Evolutionary conservation across 2,113 vertebrate genomes (phyloP), one percentile per base, ranked within the genome.

Genomic region (Bagarius yarrelli): DNA sequence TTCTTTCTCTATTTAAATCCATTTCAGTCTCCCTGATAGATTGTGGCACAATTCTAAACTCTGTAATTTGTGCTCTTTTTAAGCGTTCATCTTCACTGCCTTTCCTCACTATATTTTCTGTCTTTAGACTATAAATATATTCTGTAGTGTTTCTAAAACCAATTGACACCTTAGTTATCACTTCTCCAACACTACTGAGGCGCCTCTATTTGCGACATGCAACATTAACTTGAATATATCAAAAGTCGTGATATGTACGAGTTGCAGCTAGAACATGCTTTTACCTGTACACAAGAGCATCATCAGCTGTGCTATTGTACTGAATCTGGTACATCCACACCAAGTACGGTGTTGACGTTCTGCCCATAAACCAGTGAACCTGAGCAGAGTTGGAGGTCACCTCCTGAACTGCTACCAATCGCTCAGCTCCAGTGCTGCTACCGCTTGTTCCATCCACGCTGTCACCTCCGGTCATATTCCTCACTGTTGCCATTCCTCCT

Each of bases 301-400:
- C 88, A 16, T 92, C 92, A 0, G 87, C 90, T 0, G 91, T 91
- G 89, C 88, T 88, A 87, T 94, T 94, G 88, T 94, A 94, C 83
- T 94, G 93, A 85, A 94, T 94, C 89, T 94, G 93, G 87, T 92
- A 94, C 93, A 94, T 94, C 93, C 93, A 94, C 76, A 94, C 93
- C 59, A 89, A 87, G 18, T 92, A 92, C 55, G 87, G 90, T 30
- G 79, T 81, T 0, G 91, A 88, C 1, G 93, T 89, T 80, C 90
- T 89, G 6, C 94, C 93, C 0, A 93, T 88, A 84, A 91, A 91
- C 96, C 96, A 97, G 69, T 92, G 93, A 72, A 97, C 92, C 89
- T 96, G 91, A 47, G 95, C 96, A 0, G 95, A 95, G 21, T 94
- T 95, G 52, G 95, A 93, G 0, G 95, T 96, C 77, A 97, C 94